Conservation (phyloP, 2,113 vertebrate species). For the Carollia perspicillata region DNA sequence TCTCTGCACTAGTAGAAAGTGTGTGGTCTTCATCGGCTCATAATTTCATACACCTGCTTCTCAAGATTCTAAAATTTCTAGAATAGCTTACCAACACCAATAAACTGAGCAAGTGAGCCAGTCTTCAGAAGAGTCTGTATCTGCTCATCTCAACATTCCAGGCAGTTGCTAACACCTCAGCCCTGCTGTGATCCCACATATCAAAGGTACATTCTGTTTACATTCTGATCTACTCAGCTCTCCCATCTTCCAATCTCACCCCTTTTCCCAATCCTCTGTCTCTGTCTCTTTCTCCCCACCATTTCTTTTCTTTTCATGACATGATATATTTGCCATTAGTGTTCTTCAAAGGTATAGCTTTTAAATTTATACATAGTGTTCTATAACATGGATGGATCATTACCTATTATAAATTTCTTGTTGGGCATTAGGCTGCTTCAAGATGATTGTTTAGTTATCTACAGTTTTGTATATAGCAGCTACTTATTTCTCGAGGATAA, state of each 20-base stretch:
- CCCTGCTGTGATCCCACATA: rapidly evolving
- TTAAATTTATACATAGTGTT: not conserved
- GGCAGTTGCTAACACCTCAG: too few species aligned
- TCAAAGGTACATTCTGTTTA: not conserved
- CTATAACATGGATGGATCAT: not conserved
- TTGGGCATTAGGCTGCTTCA: not conserved
- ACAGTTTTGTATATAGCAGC: not conserved
- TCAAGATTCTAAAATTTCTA: not conserved
- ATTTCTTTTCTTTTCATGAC: not conserved
- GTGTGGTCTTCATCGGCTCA: not conserved
- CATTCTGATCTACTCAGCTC: not conserved
- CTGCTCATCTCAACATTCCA: not conserved
- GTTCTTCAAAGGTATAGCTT: not conserved
- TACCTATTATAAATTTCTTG: not conserved
- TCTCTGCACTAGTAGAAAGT: not conserved
- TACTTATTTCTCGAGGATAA: not conserved
- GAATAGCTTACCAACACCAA: not conserved
- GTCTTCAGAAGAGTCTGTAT: not conserved
- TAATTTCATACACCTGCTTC: not conserved
- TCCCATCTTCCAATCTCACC: not conserved
- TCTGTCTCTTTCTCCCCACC: not conserved
- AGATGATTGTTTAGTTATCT: not conserved
- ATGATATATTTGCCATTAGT: not conserved
- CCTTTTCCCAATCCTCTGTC: not conserved
- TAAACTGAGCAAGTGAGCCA: not conserved